Conservation (phyloP, 64 coral and sea anemone genomes). For the Pocillopora verrucosa region DNA sequence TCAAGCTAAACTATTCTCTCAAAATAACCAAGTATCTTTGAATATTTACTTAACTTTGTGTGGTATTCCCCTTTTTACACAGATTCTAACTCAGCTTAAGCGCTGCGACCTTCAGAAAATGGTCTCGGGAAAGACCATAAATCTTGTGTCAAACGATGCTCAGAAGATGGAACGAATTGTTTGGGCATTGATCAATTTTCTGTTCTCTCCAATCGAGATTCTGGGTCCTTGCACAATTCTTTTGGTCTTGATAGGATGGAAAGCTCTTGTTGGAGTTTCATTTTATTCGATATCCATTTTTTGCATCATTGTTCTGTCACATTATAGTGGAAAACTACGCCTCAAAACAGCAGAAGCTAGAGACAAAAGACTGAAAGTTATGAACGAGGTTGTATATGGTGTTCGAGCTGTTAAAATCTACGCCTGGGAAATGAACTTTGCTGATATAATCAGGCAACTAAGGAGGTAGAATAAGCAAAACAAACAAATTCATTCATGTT, state of each 20-base stretch:
- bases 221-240: neutral
- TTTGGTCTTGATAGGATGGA: slow-evolving; percentile 27
- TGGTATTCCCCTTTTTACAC: neutral
- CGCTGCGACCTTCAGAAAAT: slow-evolving; percentile 9
- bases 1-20: no score
- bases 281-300: neutral
- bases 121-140: slow-evolving; percentile 27
- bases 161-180: neutral
- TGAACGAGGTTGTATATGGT: slow-evolving; percentile 44
- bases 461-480: slow-evolving; percentile 19
- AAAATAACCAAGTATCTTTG: no score
- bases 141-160: slow-evolving; percentile 42
- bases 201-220: neutral
- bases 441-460: neutral
- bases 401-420: slow-evolving; percentile 59
- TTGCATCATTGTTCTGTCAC: neutral
- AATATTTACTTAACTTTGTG: no score
- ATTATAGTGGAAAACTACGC: slow-evolving; percentile 12
- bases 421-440: slow-evolving; percentile 37
- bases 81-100: neutral
- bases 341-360: slow-evolving; percentile 12
- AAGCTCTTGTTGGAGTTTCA: slow-evolving; percentile 1
- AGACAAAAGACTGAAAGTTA: slow-evolving; percentile 25
- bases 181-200: neutral
- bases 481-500: neutral